Evolutionary conservation across 2,113 vertebrate species (phyloP), one percentile per base, ranked within the genome.

Genomic region (Pardalotus punctatus): DNA sequence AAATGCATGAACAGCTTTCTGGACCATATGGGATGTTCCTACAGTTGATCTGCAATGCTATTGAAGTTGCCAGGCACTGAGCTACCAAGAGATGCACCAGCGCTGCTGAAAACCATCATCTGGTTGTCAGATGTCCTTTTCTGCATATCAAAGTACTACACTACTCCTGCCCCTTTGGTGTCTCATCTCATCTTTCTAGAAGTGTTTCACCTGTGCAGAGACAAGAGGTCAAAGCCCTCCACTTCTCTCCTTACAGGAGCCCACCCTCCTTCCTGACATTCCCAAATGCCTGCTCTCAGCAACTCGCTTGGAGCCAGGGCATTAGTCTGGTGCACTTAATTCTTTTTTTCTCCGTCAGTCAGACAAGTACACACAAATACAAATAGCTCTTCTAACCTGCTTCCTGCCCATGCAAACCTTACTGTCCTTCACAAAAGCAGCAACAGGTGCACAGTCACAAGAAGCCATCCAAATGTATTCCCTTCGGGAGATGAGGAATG

Each of bases 11-110:
- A 54, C 88, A 93, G 79, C 86, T 95, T 93, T 93, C 72, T 78
- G 64, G 71, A 73, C 92, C 94, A 70, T 95, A 85, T 88, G 92
- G 54, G 90, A 66, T 78, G 67, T 88, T 90, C 90, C 76, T 86
- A 36, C 69, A 61, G 81, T 48, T 72, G 90, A 88, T 88, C 85
- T 95, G 79, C 3, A 3, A 67, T 48, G 90, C 92, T 90, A 20
- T 25, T 2, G 7, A 88, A 80, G 74, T 93, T 97, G 85, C 90
- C 94, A 94, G 90, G 92, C 85, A 57, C 58, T 88, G 88, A 92
- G 79, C 74, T 93, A 93, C 74, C 57, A 40, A 82, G 66, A 94
- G 62, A 85, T 5, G 1, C 36, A 85, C 40, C 61, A 91, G 79
- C 0, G 0, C 86, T 86, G 62, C 89, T 88, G 54, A 82, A 84